These are phyloP conservation scores for Trichoplusia ni DNA, from an alignment of 1,140 invertebrate species.

Conservation along the genomic window DNA sequence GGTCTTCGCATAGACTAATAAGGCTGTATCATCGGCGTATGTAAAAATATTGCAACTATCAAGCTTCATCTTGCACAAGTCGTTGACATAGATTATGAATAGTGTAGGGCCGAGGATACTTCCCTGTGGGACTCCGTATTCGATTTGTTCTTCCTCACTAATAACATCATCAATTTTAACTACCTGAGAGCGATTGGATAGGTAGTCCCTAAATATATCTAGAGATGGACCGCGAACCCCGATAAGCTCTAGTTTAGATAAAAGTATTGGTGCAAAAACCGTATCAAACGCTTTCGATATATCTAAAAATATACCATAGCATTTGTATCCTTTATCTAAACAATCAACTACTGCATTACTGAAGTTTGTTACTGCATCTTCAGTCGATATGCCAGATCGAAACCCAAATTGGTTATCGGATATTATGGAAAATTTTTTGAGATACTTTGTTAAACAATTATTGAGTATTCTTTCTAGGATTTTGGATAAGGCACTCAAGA, in stretches of 20 bases:
- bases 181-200: not conserved
- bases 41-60: not conserved
- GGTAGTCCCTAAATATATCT: not conserved
- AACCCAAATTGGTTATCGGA: not conserved
- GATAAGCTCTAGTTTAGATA: not conserved
- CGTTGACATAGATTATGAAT: not conserved
- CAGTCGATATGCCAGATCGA: not conserved
- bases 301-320: not conserved
- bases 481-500: not conserved
- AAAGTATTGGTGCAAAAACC: not conserved
- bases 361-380: not conserved
- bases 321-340: not conserved
- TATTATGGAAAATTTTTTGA: not conserved
- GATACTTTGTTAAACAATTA: not conserved
- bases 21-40: slow-evolving; percentile 28
- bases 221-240: not conserved
- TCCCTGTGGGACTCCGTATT: not conserved
- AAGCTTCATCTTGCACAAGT: not conserved
- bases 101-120: not conserved
- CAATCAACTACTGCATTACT: not conserved
- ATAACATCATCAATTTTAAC: not conserved
- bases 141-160: not conserved
- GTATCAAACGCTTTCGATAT: not conserved
- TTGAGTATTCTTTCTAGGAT: not conserved
- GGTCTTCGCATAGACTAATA: slow-evolving; percentile 7